Conservation (phyloP, 2,113 vertebrate species). For the Pampusana beccarii region DNA sequence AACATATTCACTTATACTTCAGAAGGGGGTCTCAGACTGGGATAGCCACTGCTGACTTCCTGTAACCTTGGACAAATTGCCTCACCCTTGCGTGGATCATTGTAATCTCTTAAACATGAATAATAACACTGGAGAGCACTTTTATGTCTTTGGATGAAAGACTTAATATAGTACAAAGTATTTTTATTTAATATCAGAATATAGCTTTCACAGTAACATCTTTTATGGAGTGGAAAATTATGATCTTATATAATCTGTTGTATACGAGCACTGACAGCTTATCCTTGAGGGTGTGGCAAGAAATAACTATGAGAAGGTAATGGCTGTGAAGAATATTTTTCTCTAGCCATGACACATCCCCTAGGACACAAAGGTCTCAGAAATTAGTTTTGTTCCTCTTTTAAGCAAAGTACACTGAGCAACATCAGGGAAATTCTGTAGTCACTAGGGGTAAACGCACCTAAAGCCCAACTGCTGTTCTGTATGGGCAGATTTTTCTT, state of each 20-base stretch:
- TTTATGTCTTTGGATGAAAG: constrained; percentile 45
- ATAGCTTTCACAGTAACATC: constrained; percentile 42
- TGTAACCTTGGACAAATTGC: constrained; percentile 27
- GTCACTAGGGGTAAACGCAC: neutral
- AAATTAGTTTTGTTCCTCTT: constrained; percentile 37
- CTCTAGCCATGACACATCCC: constrained; percentile 1
- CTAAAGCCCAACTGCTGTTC: neutral
- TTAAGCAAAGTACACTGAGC: neutral
- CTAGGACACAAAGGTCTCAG: constrained; percentile 49
- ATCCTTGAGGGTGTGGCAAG: constrained; percentile 59
- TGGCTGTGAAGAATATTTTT: constrained; percentile 48
- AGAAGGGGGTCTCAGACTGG: neutral
- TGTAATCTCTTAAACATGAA: constrained; percentile 20
- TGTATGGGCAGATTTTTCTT: neutral
- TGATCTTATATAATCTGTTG: constrained; percentile 63
- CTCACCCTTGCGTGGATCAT: neutral
- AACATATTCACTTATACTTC: neutral
- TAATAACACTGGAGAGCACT: constrained; percentile 7
- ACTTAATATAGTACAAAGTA: constrained; percentile 37
- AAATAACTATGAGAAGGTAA: constrained; percentile 59
- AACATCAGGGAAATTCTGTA: neutral
- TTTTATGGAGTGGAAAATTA: constrained; percentile 64
- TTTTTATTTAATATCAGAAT: constrained; percentile 47
- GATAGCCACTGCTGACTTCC: neutral
- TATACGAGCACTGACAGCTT: constrained; percentile 39